phyloP scores from a whole-genome alignment of 2,888 invertebrate genomes.

The Megamerina dolium region DNA sequence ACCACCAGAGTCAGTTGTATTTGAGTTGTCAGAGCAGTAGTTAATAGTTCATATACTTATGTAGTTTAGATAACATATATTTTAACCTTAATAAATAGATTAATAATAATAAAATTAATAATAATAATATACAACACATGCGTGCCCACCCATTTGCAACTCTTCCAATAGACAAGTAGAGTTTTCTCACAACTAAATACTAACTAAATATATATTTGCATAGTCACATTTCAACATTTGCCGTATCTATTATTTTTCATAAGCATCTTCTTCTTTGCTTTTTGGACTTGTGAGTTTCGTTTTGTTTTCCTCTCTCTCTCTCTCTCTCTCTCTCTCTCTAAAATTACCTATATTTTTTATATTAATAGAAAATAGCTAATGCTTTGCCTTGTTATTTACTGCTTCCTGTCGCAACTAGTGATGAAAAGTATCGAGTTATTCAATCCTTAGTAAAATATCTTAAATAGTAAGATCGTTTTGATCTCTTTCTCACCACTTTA shows the following conservation, averaged over 20 bases:
- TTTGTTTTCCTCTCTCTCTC: constrained; percentile 17
- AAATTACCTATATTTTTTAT: no score
- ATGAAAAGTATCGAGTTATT: no score
- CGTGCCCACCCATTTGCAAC: background rate
- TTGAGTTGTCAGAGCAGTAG: constrained; percentile 51
- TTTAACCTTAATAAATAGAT: no score
- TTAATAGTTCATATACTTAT: constrained; percentile 13
- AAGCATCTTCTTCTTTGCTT: constrained; percentile 16
- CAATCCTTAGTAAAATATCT: no score
- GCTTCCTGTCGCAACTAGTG: no score
- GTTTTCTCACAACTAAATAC: no score
- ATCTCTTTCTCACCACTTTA: no score
- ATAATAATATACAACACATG: background rate
- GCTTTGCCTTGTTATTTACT: no score
- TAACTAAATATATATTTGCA: background rate
- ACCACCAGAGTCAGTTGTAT: constrained; percentile 51
- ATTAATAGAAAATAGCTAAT: no score
- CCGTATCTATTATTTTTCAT: constrained; percentile 3
- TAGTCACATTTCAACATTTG: background rate
- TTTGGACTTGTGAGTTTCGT: constrained; percentile 22
- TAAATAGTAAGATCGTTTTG: no score
- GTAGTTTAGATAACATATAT: no score
- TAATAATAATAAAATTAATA: background rate
- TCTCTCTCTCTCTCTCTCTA: constrained; percentile 10
- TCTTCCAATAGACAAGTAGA: no score